These are phyloP conservation scores for Apostichopus leukothele DNA, from an alignment of 53 echinoderm and acorn worm species.

Conservation along the genomic window DNA sequence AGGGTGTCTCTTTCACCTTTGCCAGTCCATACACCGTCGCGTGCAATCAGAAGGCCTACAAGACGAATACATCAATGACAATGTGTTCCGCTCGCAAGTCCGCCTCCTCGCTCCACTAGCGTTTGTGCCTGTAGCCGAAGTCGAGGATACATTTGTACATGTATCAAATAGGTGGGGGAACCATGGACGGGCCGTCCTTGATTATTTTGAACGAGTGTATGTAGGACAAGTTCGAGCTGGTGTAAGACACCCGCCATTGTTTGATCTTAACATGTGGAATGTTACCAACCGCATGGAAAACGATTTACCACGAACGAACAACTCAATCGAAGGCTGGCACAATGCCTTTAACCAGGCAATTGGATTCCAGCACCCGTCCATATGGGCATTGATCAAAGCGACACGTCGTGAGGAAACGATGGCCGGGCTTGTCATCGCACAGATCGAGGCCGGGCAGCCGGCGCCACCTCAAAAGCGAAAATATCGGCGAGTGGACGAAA, in stretches of 20 bases:
- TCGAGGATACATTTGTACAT: too few species aligned
- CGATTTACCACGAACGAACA: conserved; percentile 15
- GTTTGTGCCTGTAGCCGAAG: too few species aligned
- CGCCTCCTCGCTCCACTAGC: too few species aligned
- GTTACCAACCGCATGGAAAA: not conserved
- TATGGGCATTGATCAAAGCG: conserved; percentile 1
- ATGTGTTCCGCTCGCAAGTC: too few species aligned
- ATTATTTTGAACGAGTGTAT: too few species aligned
- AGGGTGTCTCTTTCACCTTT: too few species aligned
- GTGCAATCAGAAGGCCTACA: too few species aligned
- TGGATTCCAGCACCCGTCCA: conserved; percentile 13
- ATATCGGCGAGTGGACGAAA: not conserved
- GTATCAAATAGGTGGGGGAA: too few species aligned
- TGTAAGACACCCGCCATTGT: not conserved
- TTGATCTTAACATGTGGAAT: conserved; percentile 3
- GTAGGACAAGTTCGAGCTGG: not conserved
- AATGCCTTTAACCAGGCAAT: conserved; percentile 3
- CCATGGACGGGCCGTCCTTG: too few species aligned
- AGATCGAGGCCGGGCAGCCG: not conserved
- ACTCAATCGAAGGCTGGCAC: conserved; percentile 19
- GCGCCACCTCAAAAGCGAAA: conserved; percentile 14
- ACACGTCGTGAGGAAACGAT: not conserved
- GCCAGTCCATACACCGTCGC: too few species aligned
- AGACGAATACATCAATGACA: too few species aligned
- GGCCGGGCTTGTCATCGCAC: not conserved